Percentiles rank a stretch among this genome's conserved stretches.
Conservation (phyloP, 2,797 vertebrate genomes). For the Acanthornis magna region DNA sequence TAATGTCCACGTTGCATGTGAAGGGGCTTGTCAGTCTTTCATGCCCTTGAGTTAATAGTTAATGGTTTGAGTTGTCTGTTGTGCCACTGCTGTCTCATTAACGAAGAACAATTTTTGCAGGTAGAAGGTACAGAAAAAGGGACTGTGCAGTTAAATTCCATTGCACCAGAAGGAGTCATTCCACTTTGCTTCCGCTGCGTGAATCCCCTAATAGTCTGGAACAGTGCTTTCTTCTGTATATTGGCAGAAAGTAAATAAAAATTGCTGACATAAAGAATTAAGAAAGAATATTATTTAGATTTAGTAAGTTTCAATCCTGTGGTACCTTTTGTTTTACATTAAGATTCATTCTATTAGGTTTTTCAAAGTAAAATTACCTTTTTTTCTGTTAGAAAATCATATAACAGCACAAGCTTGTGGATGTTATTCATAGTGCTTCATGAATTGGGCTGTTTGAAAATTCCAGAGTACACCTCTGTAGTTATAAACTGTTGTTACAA, state of each 20-base stretch:
- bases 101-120: constrained; percentile 25
- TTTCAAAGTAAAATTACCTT: neutral
- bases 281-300: neutral
- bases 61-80: neutral
- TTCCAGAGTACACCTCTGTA: neutral
- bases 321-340: neutral
- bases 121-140: constrained; percentile 21
- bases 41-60: neutral
- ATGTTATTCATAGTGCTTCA: neutral
- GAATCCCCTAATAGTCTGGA: constrained; percentile 42
- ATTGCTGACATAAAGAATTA: constrained; percentile 31
- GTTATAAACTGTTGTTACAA: neutral
- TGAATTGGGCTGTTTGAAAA: neutral
- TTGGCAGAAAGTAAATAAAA: constrained; percentile 48
- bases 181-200: neutral
- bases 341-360: neutral
- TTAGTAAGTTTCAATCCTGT: constrained; percentile 8
- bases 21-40: neutral
- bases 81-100: neutral
- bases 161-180: constrained; percentile 50
- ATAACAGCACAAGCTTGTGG: neutral
- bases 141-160: constrained; percentile 28
- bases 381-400: neutral
- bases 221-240: constrained; percentile 13
- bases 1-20: accelerated